These are phyloP conservation scores for Sitta carolinensis DNA, from an alignment of 2,797 vertebrate species.

Conservation along the genomic window DNA sequence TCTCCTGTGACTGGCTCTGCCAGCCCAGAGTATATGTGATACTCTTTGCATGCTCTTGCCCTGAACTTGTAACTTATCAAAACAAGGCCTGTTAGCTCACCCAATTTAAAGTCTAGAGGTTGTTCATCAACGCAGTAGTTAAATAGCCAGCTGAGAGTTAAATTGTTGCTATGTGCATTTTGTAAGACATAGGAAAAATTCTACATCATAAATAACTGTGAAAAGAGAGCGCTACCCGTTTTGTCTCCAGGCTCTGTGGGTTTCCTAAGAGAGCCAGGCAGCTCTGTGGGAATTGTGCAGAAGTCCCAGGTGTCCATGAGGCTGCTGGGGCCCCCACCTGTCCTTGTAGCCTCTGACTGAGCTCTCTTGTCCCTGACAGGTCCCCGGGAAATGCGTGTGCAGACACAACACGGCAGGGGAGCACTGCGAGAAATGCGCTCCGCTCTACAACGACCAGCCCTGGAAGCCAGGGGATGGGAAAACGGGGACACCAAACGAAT, in stretches of 20 bases:
- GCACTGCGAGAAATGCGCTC: constrained; percentile 86
- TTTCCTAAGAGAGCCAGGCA: background rate
- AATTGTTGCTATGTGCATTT: background rate
- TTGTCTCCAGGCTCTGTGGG: background rate
- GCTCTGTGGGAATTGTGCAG: background rate
- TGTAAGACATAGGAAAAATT: background rate
- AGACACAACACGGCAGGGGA: constrained; percentile 85
- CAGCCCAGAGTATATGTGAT: background rate
- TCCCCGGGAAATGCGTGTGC: constrained; percentile 84
- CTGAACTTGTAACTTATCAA: background rate
- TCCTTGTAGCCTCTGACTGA: background rate
- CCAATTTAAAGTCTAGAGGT: background rate
- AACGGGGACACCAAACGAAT: constrained; percentile 83
- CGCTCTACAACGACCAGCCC: constrained; percentile 83
- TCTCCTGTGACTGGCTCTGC: background rate
- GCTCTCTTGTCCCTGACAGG: constrained; percentile 68
- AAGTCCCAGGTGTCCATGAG: background rate
- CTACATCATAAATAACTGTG: background rate
- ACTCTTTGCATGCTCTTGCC: background rate
- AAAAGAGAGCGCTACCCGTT: background rate
- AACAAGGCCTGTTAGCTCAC: background rate
- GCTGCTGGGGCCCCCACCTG: background rate
- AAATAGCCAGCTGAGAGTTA: background rate
- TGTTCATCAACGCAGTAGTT: background rate
- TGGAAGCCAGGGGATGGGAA: constrained; percentile 88